Conservation (phyloP, 2,113 vertebrate species). For the Microtus oregoni region DNA sequence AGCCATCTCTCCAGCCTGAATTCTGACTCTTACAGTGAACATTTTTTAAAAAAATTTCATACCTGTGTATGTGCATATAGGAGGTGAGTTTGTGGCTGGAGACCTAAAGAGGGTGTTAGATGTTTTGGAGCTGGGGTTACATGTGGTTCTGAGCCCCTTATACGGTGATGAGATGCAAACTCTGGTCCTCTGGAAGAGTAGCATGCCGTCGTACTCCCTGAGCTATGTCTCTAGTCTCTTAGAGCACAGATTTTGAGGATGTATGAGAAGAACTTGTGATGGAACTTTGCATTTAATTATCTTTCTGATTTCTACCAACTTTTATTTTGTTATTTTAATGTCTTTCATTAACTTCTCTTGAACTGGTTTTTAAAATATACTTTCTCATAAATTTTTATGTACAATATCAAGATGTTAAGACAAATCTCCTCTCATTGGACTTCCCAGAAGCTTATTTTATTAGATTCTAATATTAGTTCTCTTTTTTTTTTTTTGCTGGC, state of each 20-base stretch:
- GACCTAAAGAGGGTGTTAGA: not conserved
- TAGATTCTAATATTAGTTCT: not conserved
- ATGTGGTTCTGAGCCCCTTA: not conserved
- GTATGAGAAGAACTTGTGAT: not conserved
- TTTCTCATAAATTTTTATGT: conserved; percentile 23
- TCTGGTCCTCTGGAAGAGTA: not conserved
- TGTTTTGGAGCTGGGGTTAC: not conserved
- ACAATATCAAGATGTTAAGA: not conserved
- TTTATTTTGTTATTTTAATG: conserved; percentile 24
- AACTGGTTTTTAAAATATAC: not conserved
- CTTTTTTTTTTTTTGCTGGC: not conserved
- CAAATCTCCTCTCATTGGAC: not conserved
- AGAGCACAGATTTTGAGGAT: not conserved
- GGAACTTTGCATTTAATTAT: not conserved
- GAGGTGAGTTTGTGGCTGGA: not conserved
- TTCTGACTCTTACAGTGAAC: not conserved
- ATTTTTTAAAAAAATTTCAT: not conserved
- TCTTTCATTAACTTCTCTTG: conserved; percentile 2
- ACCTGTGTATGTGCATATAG: not conserved
- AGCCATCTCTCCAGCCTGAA: not conserved
- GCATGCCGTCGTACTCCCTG: not conserved
- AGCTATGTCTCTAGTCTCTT: not conserved
- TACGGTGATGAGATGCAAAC: not conserved
- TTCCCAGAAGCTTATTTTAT: conserved; percentile 25
- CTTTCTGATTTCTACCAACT: not conserved